These are phyloP conservation scores for Apodemia hepburni DNA, from an alignment of 2,888 invertebrate species.

Conservation along the genomic window DNA sequence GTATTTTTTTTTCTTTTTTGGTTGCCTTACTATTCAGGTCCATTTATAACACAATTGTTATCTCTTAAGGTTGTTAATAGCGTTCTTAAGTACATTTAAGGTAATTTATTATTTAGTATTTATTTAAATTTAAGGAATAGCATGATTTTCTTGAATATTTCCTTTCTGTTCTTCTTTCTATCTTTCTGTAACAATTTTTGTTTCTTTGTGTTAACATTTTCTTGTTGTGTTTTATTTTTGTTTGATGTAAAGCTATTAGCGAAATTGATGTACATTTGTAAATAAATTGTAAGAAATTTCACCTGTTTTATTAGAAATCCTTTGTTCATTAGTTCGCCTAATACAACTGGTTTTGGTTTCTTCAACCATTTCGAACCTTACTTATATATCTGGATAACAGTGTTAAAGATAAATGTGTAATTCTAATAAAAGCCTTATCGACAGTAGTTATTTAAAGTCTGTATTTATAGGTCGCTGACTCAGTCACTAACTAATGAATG, in stretches of 20 bases:
- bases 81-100: conserved; percentile 1
- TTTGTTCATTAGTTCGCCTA: conserved; percentile 20
- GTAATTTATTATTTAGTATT: conserved; percentile 7
- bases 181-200: background rate
- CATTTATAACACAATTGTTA: background rate
- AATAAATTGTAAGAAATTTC: conserved; percentile 60
- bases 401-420: too few relatives aligned
- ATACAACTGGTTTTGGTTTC: conserved; percentile 18
- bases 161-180: background rate
- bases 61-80: conserved; percentile 1
- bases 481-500: too few relatives aligned
- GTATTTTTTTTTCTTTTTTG: background rate
- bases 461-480: too few relatives aligned
- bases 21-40: conserved; percentile 6
- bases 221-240: conserved; percentile 26
- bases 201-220: background rate
- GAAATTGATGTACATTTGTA: conserved; percentile 54
- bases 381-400: too few relatives aligned
- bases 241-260: conserved; percentile 39
- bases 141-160: background rate
- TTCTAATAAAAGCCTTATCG: too few relatives aligned
- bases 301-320: conserved; percentile 62
- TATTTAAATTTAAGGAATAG: conserved; percentile 5
- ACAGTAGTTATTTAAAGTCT: too few relatives aligned
- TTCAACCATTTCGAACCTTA: too few relatives aligned